Base-by-base conservation (phyloP, 2,888 invertebrate species). In the Noctua comes region DNA sequence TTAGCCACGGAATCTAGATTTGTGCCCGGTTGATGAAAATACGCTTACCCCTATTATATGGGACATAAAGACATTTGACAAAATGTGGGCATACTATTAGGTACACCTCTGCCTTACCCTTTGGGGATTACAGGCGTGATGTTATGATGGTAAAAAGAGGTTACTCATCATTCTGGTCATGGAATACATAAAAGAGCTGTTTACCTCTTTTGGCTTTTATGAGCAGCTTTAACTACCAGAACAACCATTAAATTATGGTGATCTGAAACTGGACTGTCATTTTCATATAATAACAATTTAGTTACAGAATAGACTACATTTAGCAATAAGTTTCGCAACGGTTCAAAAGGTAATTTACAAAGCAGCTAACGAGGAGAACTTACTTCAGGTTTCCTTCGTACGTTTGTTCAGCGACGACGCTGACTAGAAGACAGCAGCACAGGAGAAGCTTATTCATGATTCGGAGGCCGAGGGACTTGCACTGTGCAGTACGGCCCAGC, bases 321-420 rank as follows among this genome's bases (percentile, higher is more conserved):
- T 54, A 24, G 24, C 24, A n/a, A 24, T 0, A 54, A n/a, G 54
- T 54, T 54, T n/a, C 54, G 10, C 11, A n/a, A n/a, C 54, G 24
- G 3, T 10, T 54, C 24, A 8, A 57, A 57, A n/a, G n/a, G 4
- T 64, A 64, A 64, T 21, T 3, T 36, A 64, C 62, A 36, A 64
- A 64, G 62, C 31, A 21, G 21, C 31, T 62, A 31, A 21, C 21
- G 31, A 36, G 21, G 4, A 31, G 31, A 10, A 64, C 62, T 64
- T 36, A 64, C 62, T 64, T 64, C 31, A 64, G 62, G 46, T 68
- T 43, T n/a, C 64, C 31, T 36, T 62, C 16, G 43, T 57, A n/a
- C 1, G 57, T n/a, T 48, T 80, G 73, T 18, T 82, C 82, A 77
- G 82, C 82, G 70, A n/a, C 16, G 1, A 51, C 77, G 64, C 82